Evolutionary conservation across 1,140 invertebrate genomes (phyloP).

Genomic region (Sinonovacula constricta): DNA sequence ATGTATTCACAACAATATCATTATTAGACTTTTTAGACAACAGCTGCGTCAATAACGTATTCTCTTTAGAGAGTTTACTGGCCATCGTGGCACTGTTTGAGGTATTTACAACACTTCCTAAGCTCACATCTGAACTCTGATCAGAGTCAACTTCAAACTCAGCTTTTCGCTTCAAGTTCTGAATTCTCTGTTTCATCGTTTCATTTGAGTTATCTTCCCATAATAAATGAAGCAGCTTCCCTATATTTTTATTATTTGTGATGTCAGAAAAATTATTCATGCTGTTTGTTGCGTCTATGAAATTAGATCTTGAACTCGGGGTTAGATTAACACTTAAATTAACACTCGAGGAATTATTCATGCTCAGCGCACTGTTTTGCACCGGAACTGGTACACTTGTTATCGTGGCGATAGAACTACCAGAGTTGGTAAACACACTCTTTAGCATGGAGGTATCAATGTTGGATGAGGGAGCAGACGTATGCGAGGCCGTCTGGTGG

Average conservation of each 20-base stretch:
- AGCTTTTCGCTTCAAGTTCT: constrained; percentile 35
- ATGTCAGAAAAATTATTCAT: too few species aligned
- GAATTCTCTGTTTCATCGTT: constrained; percentile 22
- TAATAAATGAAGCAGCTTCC: constrained; percentile 26
- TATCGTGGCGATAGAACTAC: background rate
- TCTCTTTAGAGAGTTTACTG: constrained; percentile 84
- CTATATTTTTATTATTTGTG: constrained; percentile 29
- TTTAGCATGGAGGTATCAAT: constrained; percentile 19
- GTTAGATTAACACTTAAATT: background rate
- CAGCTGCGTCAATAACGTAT: constrained; percentile 91
- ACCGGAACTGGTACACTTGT: too few species aligned
- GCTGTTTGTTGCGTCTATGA: background rate
- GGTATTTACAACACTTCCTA: background rate
- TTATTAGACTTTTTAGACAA: constrained; percentile 88
- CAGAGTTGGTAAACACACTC: background rate
- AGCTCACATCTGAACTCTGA: too few species aligned
- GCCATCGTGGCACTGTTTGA: constrained; percentile 11
- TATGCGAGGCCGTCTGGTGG: constrained; percentile 5
- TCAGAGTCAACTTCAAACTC: constrained; percentile 18
- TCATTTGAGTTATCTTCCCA: constrained; percentile 32
- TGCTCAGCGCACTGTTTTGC: background rate
- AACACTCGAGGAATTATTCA: background rate
- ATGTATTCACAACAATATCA: constrained; percentile 81
- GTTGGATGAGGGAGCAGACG: background rate
- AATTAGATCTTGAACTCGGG: background rate